phyloP scores from a whole-genome alignment of 2,797 vertebrate species.

The Ficedula albicollis region DNA sequence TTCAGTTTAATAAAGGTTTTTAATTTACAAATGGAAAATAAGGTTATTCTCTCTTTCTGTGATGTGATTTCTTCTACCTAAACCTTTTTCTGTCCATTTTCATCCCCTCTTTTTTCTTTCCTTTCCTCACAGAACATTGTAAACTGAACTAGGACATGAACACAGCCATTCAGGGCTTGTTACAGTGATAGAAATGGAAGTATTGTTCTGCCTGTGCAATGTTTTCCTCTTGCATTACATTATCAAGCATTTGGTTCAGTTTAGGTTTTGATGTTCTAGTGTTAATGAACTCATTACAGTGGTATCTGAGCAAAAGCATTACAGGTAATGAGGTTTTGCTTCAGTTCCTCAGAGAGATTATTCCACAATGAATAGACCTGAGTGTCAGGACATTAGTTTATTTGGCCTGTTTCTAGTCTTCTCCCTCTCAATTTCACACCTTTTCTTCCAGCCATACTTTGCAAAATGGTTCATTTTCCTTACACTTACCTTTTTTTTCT shows the following conservation, averaged over 20 bases:
- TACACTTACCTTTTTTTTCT: neutral
- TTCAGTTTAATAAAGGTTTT: neutral
- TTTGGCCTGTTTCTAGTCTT: neutral
- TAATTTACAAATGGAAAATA: neutral
- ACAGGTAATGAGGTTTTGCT: constrained; percentile 11
- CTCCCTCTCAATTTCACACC: neutral
- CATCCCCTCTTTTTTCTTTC: neutral
- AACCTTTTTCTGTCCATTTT: neutral
- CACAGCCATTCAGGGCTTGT: neutral
- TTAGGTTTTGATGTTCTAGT: neutral
- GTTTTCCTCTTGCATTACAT: neutral
- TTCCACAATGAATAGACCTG: neutral
- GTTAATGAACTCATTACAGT: constrained; percentile 4
- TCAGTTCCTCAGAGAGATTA: neutral
- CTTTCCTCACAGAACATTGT: neutral
- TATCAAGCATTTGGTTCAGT: neutral
- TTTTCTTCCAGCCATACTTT: neutral
- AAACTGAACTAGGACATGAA: neutral
- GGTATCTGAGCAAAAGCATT: neutral
- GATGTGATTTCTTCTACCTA: neutral
- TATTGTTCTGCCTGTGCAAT: neutral
- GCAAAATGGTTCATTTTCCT: neutral
- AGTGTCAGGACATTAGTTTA: neutral
- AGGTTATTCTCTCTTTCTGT: neutral
- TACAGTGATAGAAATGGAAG: neutral